These are phyloP conservation scores for Rhagologus leucostigma DNA, from an alignment of 2,113 vertebrate species.

Conservation along the genomic window DNA sequence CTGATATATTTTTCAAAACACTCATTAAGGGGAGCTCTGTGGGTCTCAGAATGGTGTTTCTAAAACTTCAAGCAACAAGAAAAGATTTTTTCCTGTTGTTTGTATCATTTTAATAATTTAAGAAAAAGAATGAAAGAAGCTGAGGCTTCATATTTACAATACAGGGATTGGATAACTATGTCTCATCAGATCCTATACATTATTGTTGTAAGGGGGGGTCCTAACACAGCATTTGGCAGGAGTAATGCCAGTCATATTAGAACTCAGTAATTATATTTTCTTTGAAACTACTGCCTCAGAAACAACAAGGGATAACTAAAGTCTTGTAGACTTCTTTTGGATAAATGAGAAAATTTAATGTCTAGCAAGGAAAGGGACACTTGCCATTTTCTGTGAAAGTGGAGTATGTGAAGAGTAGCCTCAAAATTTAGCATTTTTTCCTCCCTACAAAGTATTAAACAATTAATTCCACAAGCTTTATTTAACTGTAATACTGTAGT, in stretches of 20 bases:
- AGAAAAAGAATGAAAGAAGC: not conserved
- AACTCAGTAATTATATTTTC: not conserved
- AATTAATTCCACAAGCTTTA: conserved; percentile 8
- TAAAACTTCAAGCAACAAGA: not conserved
- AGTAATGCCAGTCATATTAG: not conserved
- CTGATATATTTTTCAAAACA: not conserved
- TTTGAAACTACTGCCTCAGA: not conserved
- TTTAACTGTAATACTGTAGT: conserved; percentile 12
- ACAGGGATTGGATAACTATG: not conserved
- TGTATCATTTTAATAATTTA: not conserved
- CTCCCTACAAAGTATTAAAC: not conserved
- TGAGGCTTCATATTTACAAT: not conserved
- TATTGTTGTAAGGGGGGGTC: too few relatives aligned
- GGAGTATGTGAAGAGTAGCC: not conserved
- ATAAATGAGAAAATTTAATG: not conserved
- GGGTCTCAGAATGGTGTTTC: not conserved
- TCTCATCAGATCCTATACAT: not conserved
- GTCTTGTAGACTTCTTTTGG: not conserved
- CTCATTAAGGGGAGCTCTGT: not conserved
- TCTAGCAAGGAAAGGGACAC: not conserved
- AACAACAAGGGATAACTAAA: not conserved
- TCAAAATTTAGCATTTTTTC: not conserved
- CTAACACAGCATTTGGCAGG: not conserved
- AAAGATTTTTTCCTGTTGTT: not conserved
- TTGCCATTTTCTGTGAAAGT: not conserved